Evolutionary conservation across 2,797 vertebrate genomes (phyloP).

Genomic region (Eulemur coronatus): DNA sequence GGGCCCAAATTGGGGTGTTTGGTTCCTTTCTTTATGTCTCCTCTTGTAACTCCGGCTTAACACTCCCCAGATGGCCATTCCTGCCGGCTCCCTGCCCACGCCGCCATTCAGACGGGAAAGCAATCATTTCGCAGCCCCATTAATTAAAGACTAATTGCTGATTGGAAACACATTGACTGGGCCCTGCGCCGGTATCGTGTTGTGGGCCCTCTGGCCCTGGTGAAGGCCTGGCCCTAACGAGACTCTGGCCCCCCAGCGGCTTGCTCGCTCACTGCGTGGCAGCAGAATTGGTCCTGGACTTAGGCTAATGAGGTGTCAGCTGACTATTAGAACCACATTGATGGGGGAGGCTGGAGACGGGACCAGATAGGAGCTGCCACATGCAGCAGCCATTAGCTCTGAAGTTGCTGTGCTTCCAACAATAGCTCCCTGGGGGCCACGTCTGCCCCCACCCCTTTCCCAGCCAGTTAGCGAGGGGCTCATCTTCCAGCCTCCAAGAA

Average conservation of each 20-base stretch:
- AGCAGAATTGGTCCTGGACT: slow-evolving; percentile 78
- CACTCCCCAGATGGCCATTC: slow-evolving; percentile 78
- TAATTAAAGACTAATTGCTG: slow-evolving; percentile 86
- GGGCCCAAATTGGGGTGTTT: slow-evolving; percentile 66
- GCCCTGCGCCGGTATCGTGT: slow-evolving; percentile 68
- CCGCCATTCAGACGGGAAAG: slow-evolving; percentile 76
- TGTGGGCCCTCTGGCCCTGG: slow-evolving; percentile 64
- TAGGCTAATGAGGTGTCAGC: slow-evolving; percentile 85
- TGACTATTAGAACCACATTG: slow-evolving; percentile 87
- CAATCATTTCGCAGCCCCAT: slow-evolving; percentile 78
- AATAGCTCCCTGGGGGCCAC: slow-evolving; percentile 23
- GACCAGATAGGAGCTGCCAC: slow-evolving; percentile 82
- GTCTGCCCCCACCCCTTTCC: slow-evolving; percentile 5
- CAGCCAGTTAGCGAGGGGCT: not conserved
- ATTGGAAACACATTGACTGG: slow-evolving; percentile 83
- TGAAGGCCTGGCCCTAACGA: slow-evolving; percentile 60
- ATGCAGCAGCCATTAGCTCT: slow-evolving; percentile 81
- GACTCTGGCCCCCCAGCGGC: slow-evolving; percentile 56
- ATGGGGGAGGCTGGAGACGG: slow-evolving; percentile 76
- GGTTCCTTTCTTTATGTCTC: slow-evolving; percentile 74
- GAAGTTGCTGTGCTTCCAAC: slow-evolving; percentile 82
- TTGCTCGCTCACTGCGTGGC: slow-evolving; percentile 39
- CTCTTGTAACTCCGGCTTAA: slow-evolving; percentile 76
- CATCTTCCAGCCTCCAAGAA: slow-evolving; percentile 48
- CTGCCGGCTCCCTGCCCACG: slow-evolving; percentile 73